Percentiles rank a stretch among this genome's conserved stretches.
These are phyloP conservation scores for Oryzias woworae DNA, from an alignment of 2,113 vertebrate species.

Conservation along the genomic window DNA sequence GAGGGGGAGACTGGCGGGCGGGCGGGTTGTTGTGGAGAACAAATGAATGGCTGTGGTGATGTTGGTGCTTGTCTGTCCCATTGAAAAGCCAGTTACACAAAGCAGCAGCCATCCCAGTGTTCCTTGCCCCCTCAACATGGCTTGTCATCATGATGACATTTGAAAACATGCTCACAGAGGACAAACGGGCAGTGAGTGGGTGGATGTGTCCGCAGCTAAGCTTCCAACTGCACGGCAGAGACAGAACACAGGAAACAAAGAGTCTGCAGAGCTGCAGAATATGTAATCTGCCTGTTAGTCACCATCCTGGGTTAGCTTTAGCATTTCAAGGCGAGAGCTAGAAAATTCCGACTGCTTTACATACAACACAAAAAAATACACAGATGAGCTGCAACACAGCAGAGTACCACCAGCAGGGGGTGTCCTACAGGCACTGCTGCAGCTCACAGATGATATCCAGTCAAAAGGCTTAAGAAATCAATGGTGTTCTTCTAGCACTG, in stretches of 20 bases:
- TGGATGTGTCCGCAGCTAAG: conserved; percentile 65
- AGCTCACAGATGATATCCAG: too few relatives aligned
- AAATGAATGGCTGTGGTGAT: conserved; percentile 63
- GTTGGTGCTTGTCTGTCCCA: conserved; percentile 61
- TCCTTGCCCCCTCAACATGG: conserved; percentile 49
- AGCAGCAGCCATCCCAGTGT: conserved; percentile 51
- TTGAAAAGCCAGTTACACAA: conserved; percentile 56
- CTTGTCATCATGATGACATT: conserved; percentile 75
- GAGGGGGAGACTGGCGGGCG: conserved; percentile 44
- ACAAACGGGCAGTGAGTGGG: conserved; percentile 66
- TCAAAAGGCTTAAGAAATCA: too few relatives aligned
- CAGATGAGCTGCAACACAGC: conserved; percentile 36
- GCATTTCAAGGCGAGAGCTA: conserved; percentile 64
- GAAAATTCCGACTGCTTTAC: conserved; percentile 50
- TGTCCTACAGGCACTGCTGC: too few relatives aligned
- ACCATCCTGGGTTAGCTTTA: conserved; percentile 52
- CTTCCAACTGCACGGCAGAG: conserved; percentile 49
- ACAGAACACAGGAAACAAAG: conserved; percentile 60
- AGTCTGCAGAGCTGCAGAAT: conserved; percentile 40
- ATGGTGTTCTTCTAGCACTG: too few relatives aligned
- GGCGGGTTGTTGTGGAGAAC: conserved; percentile 8
- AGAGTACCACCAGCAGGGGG: too few relatives aligned
- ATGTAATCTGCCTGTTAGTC: conserved; percentile 64
- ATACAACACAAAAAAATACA: background rate
- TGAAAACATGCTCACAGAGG: conserved; percentile 70